Percentiles rank a stretch among this genome's conserved stretches.
Conservation (phyloP, 35 echinoderm and acorn worm genomes). For the Acanthaster planci region DNA sequence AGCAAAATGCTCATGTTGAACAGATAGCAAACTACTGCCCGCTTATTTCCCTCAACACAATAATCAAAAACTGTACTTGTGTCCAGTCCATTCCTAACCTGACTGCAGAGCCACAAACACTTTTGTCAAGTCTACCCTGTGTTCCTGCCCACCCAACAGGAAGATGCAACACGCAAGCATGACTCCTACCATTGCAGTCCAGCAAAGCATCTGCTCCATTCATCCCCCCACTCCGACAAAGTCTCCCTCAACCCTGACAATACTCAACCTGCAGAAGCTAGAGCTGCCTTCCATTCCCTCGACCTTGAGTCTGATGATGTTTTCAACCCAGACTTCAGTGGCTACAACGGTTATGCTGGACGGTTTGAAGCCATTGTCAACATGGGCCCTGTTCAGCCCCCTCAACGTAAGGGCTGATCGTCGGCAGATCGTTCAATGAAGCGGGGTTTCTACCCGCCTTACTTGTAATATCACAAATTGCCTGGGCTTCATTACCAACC, state of each 20-base stretch:
- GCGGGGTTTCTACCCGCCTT: too few relatives aligned
- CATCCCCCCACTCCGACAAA: neutral
- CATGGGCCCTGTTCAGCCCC: slow-evolving; percentile 65
- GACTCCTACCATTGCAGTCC: neutral
- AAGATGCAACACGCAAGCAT: neutral
- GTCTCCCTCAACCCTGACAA: slow-evolving; percentile 40
- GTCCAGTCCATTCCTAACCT: slow-evolving; percentile 8
- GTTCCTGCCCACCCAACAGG: too few relatives aligned
- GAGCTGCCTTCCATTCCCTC: slow-evolving; percentile 11
- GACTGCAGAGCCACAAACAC: slow-evolving; percentile 28
- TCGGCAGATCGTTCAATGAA: too few relatives aligned
- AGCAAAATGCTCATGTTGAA: too few relatives aligned
- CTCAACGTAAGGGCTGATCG: too few relatives aligned
- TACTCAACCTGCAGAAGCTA: neutral
- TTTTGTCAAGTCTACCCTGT: neutral
- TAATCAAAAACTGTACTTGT: too few relatives aligned
- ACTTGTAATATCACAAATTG: too few relatives aligned
- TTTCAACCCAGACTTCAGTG: slow-evolving; percentile 25
- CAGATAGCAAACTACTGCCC: too few relatives aligned
- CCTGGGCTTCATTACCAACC: too few relatives aligned
- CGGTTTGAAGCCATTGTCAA: slow-evolving; percentile 62
- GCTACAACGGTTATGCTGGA: slow-evolving; percentile 53
- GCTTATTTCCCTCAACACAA: too few relatives aligned
- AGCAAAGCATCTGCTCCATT: neutral
- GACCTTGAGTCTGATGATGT: slow-evolving; percentile 31